These are phyloP conservation scores for Adrianichthys oophorus DNA, from an alignment of 2,797 vertebrate genomes.

Conservation along the genomic window DNA sequence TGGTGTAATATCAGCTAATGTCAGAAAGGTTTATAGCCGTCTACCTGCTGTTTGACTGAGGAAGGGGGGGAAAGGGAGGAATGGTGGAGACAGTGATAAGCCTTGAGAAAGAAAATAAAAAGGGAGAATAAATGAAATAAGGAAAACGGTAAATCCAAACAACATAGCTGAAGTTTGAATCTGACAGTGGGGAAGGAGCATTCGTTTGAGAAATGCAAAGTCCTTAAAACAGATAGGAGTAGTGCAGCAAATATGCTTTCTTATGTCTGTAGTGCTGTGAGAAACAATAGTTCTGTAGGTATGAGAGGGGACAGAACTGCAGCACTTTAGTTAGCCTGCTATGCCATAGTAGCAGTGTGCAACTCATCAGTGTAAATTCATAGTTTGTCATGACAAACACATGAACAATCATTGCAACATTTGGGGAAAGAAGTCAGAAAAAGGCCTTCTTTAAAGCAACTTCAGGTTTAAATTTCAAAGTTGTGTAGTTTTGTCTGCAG, in stretches of 20 bases:
- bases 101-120: slow-evolving; percentile 31
- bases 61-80: slow-evolving; percentile 12
- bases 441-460: too few relatives aligned
- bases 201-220: slow-evolving; percentile 40
- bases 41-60: slow-evolving; percentile 57
- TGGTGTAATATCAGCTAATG: slow-evolving; percentile 66
- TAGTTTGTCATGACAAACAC: too few relatives aligned
- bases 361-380: too few relatives aligned
- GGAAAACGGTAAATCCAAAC: slow-evolving; percentile 49
- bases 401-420: too few relatives aligned
- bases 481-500: too few relatives aligned
- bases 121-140: slow-evolving; percentile 45
- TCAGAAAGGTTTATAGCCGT: slow-evolving; percentile 59
- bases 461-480: too few relatives aligned
- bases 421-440: too few relatives aligned
- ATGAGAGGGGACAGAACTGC: too few relatives aligned
- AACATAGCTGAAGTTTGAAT: slow-evolving; percentile 35
- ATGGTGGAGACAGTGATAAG: slow-evolving; percentile 36
- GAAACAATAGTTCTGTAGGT: too few relatives aligned
- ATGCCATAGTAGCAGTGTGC: too few relatives aligned
- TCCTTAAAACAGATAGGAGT: slow-evolving; percentile 17
- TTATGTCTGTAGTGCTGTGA: not conserved
- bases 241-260: slow-evolving; percentile 20
- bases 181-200: slow-evolving; percentile 13
- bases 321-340: too few relatives aligned